phyloP scores from a whole-genome alignment of 2,113 vertebrate species.

The Pipra filicauda region DNA sequence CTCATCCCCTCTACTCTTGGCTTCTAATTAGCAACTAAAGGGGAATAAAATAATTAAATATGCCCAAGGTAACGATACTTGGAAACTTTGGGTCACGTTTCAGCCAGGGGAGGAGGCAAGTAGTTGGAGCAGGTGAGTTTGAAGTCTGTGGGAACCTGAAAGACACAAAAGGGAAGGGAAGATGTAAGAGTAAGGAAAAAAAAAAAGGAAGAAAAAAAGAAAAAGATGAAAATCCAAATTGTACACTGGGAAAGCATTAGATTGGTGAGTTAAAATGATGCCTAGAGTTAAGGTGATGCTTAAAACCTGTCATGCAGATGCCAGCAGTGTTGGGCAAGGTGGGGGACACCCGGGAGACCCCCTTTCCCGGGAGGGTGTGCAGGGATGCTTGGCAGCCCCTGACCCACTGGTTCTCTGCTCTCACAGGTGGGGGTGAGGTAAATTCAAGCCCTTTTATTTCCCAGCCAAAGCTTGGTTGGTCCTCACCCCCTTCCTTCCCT shows the following conservation, averaged over 20 bases:
- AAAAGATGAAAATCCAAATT: background rate
- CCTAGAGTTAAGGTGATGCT: background rate
- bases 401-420: background rate
- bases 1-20: constrained; percentile 30
- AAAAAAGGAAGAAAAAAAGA: background rate
- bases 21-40: constrained; percentile 54
- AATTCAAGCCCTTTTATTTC: background rate
- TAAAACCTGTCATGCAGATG: background rate
- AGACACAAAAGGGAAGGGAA: background rate
- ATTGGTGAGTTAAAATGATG: background rate
- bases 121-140: constrained; percentile 46
- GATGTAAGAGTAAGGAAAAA: background rate
- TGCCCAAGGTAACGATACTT: constrained; percentile 63
- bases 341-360: background rate
- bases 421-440: background rate
- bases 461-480: background rate
- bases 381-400: background rate
- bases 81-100: constrained; percentile 46
- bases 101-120: background rate
- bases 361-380: background rate
- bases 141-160: constrained; percentile 63
- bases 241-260: background rate
- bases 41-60: constrained; percentile 45
- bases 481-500: background rate
- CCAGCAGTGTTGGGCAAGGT: background rate